A percentile compares a stretch with the other conserved stretches of the same genome.
Evolutionary conservation across 2,888 invertebrate genomes (phyloP).

Genomic region (Apotomis turbidana): DNA sequence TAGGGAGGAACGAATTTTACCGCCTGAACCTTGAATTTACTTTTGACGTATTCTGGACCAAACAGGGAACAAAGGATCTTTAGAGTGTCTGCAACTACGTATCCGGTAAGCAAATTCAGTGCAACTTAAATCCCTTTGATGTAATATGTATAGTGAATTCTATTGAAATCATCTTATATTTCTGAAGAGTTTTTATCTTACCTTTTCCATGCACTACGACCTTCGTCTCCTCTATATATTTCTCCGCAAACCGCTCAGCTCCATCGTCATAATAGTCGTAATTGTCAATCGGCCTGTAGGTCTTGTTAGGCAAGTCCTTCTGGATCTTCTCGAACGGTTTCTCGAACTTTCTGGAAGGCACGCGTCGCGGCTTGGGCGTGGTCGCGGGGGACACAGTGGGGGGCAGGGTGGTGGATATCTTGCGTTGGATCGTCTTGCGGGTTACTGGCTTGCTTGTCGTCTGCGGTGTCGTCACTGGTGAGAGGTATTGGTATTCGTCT

Average conservation of each 20-base stretch:
- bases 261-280: slow-evolving; percentile 90
- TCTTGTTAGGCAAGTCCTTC: slow-evolving; percentile 56
- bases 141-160: neutral
- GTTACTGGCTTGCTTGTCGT: slow-evolving; percentile 59
- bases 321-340: slow-evolving; percentile 48
- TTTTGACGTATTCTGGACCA: no score
- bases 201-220: slow-evolving; percentile 82
- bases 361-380: slow-evolving; percentile 45
- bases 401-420: slow-evolving; percentile 66
- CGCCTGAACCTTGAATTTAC: no score
- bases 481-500: slow-evolving; percentile 78
- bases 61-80: no score
- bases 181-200: slow-evolving; percentile 44
- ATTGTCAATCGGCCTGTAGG: slow-evolving; percentile 71
- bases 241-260: slow-evolving; percentile 78
- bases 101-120: no score
- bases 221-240: slow-evolving; percentile 81
- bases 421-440: slow-evolving; percentile 67
- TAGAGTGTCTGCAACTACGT: no score
- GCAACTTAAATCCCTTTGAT: no score
- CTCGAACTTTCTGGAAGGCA: slow-evolving; percentile 24
- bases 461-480: slow-evolving; percentile 67
- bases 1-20: no score
- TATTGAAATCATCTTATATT: neutral
- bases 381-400: slow-evolving; percentile 52